Evolutionary conservation across 2,797 vertebrate genomes (phyloP), one percentile per base, ranked within the genome.

Genomic region (Rhynchonycteris naso): DNA sequence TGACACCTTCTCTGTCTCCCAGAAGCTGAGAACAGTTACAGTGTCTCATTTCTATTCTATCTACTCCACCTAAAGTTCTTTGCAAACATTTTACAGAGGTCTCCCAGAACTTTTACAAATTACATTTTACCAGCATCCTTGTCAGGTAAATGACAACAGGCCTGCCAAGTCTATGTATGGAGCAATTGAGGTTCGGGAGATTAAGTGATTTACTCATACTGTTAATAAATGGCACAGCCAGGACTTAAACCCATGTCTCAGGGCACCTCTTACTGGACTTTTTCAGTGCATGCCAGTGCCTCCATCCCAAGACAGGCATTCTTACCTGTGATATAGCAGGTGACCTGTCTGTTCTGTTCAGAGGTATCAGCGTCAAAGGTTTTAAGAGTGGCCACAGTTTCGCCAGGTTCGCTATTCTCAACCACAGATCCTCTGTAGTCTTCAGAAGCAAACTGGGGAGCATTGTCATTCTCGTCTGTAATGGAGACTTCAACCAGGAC

Each of bases 311-410:
- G 54, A n/a, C 18, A 59, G 38, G 3, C 52, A 19, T 38, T 24
- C 99, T 98, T 97, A 99, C 99, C 99, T 97, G 99, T 99, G 96
- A 99, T 99, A 97, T 99, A 99, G 97, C 99, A 99, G 0, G 98
- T 99, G 97, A 99, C 98, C 0, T 99, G 98, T 28, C 99, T 99
- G 97, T 99, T 99, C 97, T 99, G 99, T 97, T 99, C 98, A 0
- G 99, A 99, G 86, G 99, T 97, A 58, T 99, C 99, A 0, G 98
- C 98, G 54, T 99, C 99, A 0, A 98, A 95, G 83, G 99, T 99
- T 28, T 98, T 99, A 98, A 99, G 98, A 7, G 98, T 98, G 88
- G 99, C 93, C 13, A 99, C 98, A 4, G 98, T 98, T 50, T 99
- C 98, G 0, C 99, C 99, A 0, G 99, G 98, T 61, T 98, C 98